Evolutionary conservation across 2,797 vertebrate species (phyloP), one percentile per base, ranked within the genome.

Genomic region (Acestrorhynchus altus): DNA sequence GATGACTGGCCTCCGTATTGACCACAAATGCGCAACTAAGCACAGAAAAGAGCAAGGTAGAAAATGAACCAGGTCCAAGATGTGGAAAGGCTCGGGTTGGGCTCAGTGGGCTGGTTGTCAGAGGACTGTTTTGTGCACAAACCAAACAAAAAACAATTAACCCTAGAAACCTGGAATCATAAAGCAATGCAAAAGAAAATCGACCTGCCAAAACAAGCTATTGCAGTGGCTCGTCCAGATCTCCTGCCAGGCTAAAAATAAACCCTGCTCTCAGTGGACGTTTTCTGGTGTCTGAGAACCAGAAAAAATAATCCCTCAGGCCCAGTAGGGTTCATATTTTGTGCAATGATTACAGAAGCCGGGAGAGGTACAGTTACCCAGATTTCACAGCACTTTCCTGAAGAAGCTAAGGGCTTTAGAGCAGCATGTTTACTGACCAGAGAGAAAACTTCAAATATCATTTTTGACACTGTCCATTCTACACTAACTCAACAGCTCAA

Each of bases 321-420:
- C 56, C 76, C 85, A 16, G 79, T 67, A 83, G 83, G 77, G 81
- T 81, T n/a, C 64, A 28, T 83, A 12, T 39, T 76, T 86, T 86
- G 28, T 89, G 90, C 91, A 88, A 88, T 92, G 87, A 86, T 90
- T 90, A 86, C 83, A 83, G 77, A 86, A 88, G 86, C 87, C 86
- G 83, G 83, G 82, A 28, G 85, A 88, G 90, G 82, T 90, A 88
- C 91, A 90, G 83, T 54, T 76, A 59, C 81, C 69, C 83, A 87
- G 87, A 87, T 89, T 90, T 90, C 86, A 89, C 86, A 84, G 9
- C 86, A 39, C 4, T 0, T n/a, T 24, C 72, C 47, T 51, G 54
- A 65, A 63, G 28, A 20, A 39, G 35, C 44, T 28, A 7, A 8
- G 24, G 35, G n/a, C 44, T 35, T 18, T 15, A 46, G 11, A 46